Evolutionary conservation across 2,888 invertebrate genomes (phyloP), one percentile per base, ranked within the genome.

Genomic region (Byasa hedistus): DNA sequence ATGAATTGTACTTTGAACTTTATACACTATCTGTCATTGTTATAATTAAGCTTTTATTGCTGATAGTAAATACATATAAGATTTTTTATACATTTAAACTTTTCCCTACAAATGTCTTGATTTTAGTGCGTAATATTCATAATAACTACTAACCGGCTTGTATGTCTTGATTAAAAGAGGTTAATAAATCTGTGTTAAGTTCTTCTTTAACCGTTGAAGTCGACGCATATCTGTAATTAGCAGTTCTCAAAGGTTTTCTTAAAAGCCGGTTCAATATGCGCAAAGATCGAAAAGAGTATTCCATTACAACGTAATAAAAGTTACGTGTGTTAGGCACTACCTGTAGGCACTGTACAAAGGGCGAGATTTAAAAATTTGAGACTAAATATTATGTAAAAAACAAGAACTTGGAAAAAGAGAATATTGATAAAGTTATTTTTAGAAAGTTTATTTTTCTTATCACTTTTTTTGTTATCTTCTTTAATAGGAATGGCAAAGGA

Each of bases 251-350:
- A 1, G 86, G 82, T 76, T 79, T 84, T 22, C 84, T 79, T 57
- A 87, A 75, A 82, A 85, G 82, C 85, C 90, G 89, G 87, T 74
- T 84, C 36, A 87, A 72, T 66, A 82, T 69, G 39, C 82, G 78
- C n/a, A 81, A 51, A 19, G 82, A 75, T 32, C 86, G 86, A 69
- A 82, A 72, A 65, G 81, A 77, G 36, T 83, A 67, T 74, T 85
- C 87, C 88, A 90, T 90, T 66, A 61, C 75, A 70, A 27, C n/a
- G 27, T 24, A n/a, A 60, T 48, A 63, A 32, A 51, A 15, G 22
- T 27, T 32, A 63, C 22, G 27, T 48, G 2, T 48, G 24, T 21
- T 21, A n/a, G 21, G 12, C 2, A 22, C 17, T n/a, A 32, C 32
- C 48, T 27, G 48, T 15, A 57, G 27, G n/a, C 36, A 22, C 22